Evolutionary conservation across 2,888 invertebrate genomes (phyloP), one percentile per base, ranked within the genome.

Genomic region (Gryllus longicercus): DNA sequence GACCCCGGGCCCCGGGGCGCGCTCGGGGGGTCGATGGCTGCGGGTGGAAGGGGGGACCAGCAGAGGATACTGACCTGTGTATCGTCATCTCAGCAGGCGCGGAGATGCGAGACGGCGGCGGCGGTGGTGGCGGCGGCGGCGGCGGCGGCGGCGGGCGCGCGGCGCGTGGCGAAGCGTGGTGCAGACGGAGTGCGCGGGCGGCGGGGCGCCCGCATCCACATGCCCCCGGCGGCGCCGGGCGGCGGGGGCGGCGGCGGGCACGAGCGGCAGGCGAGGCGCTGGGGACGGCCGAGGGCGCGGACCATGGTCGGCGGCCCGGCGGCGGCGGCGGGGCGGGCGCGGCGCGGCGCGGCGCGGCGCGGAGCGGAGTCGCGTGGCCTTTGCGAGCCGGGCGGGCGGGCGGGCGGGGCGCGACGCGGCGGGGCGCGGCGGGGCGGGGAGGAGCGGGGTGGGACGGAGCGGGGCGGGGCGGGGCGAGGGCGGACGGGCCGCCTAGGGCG

Each of bases 71-170:
- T 63, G 16, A 63, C 63, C 63, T 63, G 63, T 63, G 63, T 63
- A 63, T 18, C 63, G 63, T 63, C 63, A 63, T 63, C 63, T 63
- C 63, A 63, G 63, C 63, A 63, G 63, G 16, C 63, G 63, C 63
- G 63, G 63, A 63, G 63, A 63, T 63, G 63, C 63, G 63, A 63
- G n/a, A n/a, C n/a, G 63, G 63, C 11, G 12, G 16, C 14, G 38
- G 25, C 4, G 25, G 38, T 8, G 38, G 38, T 0, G 38, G 38
- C 38, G 38, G 38, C 38, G 38, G 38, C 38, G 38, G 38, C 38
- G n/a, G n/a, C n/a, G n/a, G n/a, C n/a, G 38, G 63, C n/a, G 14
- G 16, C 63, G 16, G 14, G 63, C 63, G 63, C 14, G 63, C 63
- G 63, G n/a, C 14, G 63, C n/a, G 16, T 63, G 63, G 63, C 63